Conservation (phyloP, 92 coral and sea anemone species). For the Zoanthus gigantus region DNA sequence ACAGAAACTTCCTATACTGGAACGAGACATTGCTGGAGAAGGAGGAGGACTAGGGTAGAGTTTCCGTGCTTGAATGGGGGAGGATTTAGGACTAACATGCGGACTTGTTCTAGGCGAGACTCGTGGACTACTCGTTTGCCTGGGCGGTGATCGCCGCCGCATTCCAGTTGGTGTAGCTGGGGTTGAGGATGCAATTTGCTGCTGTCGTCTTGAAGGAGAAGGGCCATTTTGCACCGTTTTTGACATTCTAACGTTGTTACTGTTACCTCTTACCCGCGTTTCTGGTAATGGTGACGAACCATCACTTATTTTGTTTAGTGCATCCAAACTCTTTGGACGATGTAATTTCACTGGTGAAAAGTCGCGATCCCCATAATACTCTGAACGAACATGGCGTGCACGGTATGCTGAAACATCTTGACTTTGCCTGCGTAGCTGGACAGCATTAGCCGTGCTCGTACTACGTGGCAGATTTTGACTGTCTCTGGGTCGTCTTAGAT, state of each 20-base stretch:
- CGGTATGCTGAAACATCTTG: slow-evolving; percentile 85
- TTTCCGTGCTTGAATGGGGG: slow-evolving; percentile 40
- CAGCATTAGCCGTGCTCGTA: slow-evolving; percentile 55
- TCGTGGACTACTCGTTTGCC: slow-evolving; percentile 70
- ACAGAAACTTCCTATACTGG: slow-evolving; percentile 17
- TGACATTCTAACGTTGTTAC: slow-evolving; percentile 37
- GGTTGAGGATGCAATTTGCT: slow-evolving; percentile 23
- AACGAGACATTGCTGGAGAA: slow-evolving; percentile 34
- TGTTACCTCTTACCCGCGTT: slow-evolving; percentile 8
- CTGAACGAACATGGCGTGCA: slow-evolving; percentile 89
- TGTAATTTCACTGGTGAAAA: slow-evolving; percentile 61
- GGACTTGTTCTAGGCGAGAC: slow-evolving; percentile 60
- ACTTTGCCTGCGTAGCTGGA: slow-evolving; percentile 58
- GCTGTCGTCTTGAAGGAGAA: slow-evolving; percentile 54
- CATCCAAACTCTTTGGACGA: slow-evolving; percentile 85
- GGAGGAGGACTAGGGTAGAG: slow-evolving; percentile 53
- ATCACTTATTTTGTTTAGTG: slow-evolving; percentile 64
- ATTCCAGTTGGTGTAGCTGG: slow-evolving; percentile 57
- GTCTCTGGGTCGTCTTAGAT: slow-evolving; percentile 63
- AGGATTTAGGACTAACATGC: slow-evolving; percentile 38
- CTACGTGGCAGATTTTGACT: slow-evolving; percentile 45
- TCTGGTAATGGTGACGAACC: slow-evolving; percentile 19
- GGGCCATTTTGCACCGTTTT: slow-evolving; percentile 48
- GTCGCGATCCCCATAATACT: slow-evolving; percentile 72
- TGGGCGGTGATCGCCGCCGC: slow-evolving; percentile 55